Conservation (phyloP, 2,113 vertebrate species). For the Oreotrochilus melanogaster region DNA sequence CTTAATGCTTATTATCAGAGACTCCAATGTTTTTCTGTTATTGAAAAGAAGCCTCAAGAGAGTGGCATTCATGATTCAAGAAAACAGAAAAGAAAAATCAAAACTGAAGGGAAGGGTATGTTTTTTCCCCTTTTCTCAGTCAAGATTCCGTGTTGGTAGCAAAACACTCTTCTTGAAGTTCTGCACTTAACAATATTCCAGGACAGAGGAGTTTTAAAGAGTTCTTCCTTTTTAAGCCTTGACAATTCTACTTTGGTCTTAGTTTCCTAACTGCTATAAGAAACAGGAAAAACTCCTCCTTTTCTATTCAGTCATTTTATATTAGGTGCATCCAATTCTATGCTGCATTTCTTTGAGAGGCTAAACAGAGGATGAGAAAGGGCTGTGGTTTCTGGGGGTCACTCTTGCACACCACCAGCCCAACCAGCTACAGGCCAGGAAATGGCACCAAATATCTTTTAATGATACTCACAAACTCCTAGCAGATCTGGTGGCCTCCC, state of each 20-base stretch:
- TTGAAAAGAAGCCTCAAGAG: background rate
- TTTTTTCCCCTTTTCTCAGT: background rate
- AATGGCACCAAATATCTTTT: background rate
- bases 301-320: fast-evolving
- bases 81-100: background rate
- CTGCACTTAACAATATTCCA: background rate
- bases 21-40: background rate
- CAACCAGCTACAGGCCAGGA: background rate
- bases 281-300: background rate
- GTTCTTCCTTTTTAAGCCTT: background rate
- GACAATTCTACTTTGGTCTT: background rate
- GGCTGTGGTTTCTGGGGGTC: background rate
- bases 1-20: background rate
- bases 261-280: background rate
- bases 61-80: background rate
- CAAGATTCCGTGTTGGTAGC: background rate
- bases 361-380: background rate
- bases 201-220: background rate
- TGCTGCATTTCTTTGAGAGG: background rate
- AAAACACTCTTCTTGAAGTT: background rate
- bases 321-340: background rate
- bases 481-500: background rate
- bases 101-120: no score
- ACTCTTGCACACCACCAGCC: background rate
- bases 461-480: background rate